These are phyloP conservation scores for Andrena marginata DNA, from an alignment of 2,888 invertebrate species.

Conservation along the genomic window DNA sequence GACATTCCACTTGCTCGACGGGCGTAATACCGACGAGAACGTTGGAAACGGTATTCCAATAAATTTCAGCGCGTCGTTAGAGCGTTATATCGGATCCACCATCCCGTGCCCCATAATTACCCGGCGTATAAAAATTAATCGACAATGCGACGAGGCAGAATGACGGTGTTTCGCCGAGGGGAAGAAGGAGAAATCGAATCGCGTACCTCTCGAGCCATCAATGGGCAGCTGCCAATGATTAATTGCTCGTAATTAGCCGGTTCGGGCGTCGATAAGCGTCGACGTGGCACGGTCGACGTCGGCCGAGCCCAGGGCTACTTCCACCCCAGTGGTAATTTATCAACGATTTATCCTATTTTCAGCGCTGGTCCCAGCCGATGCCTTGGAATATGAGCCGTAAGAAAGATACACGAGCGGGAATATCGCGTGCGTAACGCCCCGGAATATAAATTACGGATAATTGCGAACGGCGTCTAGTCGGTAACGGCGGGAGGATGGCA, in stretches of 20 bases:
- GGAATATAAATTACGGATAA: conserved; percentile 76
- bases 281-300: conserved; percentile 23
- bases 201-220: conserved; percentile 38
- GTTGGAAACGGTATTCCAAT: conserved; percentile 8
- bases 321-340: conserved; percentile 59
- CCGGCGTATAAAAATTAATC: conserved; percentile 49
- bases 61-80: conserved; percentile 28
- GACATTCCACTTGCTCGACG: too few relatives aligned
- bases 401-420: conserved; percentile 65
- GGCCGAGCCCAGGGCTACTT: conserved; percentile 23
- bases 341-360: conserved; percentile 68
- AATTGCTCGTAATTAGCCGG: conserved; percentile 71
- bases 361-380: conserved; percentile 1
- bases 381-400: conserved; percentile 47
- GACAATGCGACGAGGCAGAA: conserved; percentile 31
- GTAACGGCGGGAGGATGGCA: not conserved
- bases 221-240: conserved; percentile 67
- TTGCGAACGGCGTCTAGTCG: conserved; percentile 39
- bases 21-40: not conserved
- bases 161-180: conserved; percentile 23
- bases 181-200: conserved; percentile 7
- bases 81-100: not conserved
- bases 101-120: conserved; percentile 30
- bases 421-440: conserved; percentile 69
- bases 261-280: conserved; percentile 56